These are phyloP conservation scores for Limenitis camilla DNA, from an alignment of 2,888 invertebrate genomes.

Conservation along the genomic window DNA sequence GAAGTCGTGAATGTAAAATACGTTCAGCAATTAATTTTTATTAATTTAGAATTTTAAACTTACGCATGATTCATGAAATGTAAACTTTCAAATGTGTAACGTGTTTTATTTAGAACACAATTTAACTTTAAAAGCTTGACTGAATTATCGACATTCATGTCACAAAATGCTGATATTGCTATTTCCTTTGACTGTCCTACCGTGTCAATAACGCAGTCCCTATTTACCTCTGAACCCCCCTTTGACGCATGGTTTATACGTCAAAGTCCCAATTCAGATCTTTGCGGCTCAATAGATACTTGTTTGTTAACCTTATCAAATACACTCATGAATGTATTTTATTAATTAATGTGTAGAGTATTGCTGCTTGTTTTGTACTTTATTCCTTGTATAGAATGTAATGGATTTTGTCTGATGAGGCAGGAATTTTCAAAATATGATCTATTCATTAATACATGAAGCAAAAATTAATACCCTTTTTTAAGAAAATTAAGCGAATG, in stretches of 20 bases:
- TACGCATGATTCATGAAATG: too few relatives aligned
- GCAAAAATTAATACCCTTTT: too few relatives aligned
- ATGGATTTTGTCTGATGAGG: too few relatives aligned
- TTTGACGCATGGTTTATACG: constrained; percentile 16
- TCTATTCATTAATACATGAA: too few relatives aligned
- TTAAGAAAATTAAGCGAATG: too few relatives aligned
- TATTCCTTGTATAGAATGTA: too few relatives aligned
- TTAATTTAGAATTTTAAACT: too few relatives aligned
- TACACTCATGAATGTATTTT: not conserved
- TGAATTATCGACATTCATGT: constrained; percentile 3
- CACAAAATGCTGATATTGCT: constrained; percentile 17
- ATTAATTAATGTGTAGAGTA: not conserved
- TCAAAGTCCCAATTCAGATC: constrained; percentile 15
- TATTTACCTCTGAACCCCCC: constrained; percentile 14
- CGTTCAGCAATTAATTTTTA: too few relatives aligned
- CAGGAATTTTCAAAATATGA: too few relatives aligned
- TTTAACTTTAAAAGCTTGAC: not conserved
- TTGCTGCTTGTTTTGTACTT: too few relatives aligned
- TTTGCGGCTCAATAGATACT: constrained; percentile 11
- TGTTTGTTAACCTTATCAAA: constrained; percentile 6
- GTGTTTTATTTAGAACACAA: not conserved
- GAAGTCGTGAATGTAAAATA: too few relatives aligned
- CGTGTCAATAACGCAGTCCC: constrained; percentile 15
- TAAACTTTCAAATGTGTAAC: too few relatives aligned
- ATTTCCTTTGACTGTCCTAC: constrained; percentile 11